Base-by-base conservation (phyloP, 2,888 invertebrate species). In the Rhagonycha fulva region DNA sequence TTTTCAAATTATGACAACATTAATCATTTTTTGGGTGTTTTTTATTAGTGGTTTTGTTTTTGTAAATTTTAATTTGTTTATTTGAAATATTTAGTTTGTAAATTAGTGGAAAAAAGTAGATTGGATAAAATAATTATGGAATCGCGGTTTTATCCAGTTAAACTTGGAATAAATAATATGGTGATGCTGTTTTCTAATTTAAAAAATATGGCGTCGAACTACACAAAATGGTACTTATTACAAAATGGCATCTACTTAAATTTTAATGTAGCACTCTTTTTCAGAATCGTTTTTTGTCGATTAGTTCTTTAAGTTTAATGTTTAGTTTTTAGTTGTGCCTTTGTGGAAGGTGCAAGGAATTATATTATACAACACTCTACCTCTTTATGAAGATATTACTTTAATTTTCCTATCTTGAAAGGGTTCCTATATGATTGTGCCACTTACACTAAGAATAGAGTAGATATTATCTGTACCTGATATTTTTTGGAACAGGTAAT, bases 1-100 rank as follows among this genome's bases (percentile, higher is more conserved):
- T 82, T 83, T 84, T 83, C 79, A 81, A 84, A 85, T 84, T 85
- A 86, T 85, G 84, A 85, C 84, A 86, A 82, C 78, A 85, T 85
- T 84, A 82, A 82, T 84, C 81, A 82, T 82, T 83, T 47, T 82
- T 82, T 81, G 82, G 82, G 83, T 82, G 84, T 83, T 81, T 84
- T 84, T 85, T 84, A 82, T 84, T 83, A 76, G 80, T 79, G 82
- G 83, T 82, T 79, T 82, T 62, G 14, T 82, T 81, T 81, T 83
- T 80, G 77, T 78, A 81, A 80, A 78, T 82, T 81, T 81, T 80
- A 79, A 75, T 74, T 82, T 81, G 80, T 78, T 72, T 77, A 78
- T 78, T 77, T 79, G 32, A 47, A 14, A 14, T 62, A 14, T 62
- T 26, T 19, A 72, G 78, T 79, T 78, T 77, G 77, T 74, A 9